Evolutionary conservation across 1,140 invertebrate species (phyloP).

Genomic region (Scaptomyza hsui): DNA sequence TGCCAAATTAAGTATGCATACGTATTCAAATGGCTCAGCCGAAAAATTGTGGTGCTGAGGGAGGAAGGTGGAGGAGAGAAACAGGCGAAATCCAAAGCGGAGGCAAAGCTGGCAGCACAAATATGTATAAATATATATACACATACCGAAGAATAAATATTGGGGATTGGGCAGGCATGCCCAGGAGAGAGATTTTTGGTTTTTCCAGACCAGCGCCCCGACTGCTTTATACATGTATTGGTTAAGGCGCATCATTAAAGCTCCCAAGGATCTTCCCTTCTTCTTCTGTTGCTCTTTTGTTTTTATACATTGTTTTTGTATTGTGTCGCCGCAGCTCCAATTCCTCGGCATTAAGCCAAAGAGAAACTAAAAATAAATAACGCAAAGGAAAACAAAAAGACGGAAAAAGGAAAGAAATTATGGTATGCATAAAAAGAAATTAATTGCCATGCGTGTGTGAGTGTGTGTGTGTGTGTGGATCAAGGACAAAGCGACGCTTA

Average conservation of each 20-base stretch:
- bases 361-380: slow-evolving; percentile 37
- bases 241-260: slow-evolving; percentile 71
- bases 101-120: slow-evolving; percentile 38
- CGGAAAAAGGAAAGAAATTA: slow-evolving; percentile 63
- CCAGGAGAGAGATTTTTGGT: slow-evolving; percentile 78
- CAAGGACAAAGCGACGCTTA: slow-evolving; percentile 71
- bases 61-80: not conserved
- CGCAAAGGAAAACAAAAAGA: slow-evolving; percentile 35
- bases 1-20: slow-evolving; percentile 81
- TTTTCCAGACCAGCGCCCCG: slow-evolving; percentile 57
- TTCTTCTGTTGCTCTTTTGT: slow-evolving; percentile 30
- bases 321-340: slow-evolving; percentile 47
- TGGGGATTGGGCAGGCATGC: slow-evolving; percentile 25
- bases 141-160: slow-evolving; percentile 16
- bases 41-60: not conserved
- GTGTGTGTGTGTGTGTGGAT: slow-evolving; percentile 13
- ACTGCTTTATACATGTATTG: slow-evolving; percentile 42
- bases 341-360: slow-evolving; percentile 2
- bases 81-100: slow-evolving; percentile 46
- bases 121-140: slow-evolving; percentile 48
- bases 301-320: slow-evolving; percentile 29
- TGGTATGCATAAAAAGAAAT: slow-evolving; percentile 78
- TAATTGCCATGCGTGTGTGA: slow-evolving; percentile 56
- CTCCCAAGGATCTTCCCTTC: slow-evolving; percentile 23
- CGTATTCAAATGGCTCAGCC: slow-evolving; percentile 76